phyloP scores from a whole-genome alignment of 2,113 vertebrate species.

The Potamarius usumacintae region DNA sequence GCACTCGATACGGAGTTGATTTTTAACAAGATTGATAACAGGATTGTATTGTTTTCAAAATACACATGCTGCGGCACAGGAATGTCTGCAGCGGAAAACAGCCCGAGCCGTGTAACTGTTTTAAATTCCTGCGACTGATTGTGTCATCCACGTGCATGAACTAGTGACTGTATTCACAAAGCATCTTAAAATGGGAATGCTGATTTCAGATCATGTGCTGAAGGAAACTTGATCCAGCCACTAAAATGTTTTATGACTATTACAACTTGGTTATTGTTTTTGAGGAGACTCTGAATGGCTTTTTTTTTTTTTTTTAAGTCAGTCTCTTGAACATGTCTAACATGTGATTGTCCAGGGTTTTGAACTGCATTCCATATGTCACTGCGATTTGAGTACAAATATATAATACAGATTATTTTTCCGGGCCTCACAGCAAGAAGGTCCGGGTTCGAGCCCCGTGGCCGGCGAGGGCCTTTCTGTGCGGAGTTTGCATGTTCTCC shows the following conservation, averaged over 20 bases:
- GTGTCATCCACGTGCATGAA: background rate
- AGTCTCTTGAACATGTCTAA: too few relatives aligned
- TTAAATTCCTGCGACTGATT: conserved; percentile 1
- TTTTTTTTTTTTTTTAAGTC: background rate
- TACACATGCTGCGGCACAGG: conserved; percentile 12
- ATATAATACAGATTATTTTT: conserved; percentile 32
- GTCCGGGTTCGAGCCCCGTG: too few relatives aligned
- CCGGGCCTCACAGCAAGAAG: too few relatives aligned
- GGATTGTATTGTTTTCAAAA: conserved; percentile 1
- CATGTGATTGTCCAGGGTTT: background rate
- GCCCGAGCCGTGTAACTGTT: background rate
- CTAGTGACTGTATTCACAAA: too few relatives aligned
- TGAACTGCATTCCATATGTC: conserved; percentile 14
- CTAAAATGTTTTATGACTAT: background rate
- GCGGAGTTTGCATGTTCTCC: too few relatives aligned
- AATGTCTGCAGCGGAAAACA: background rate
- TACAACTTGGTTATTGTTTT: background rate
- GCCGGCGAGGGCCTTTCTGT: too few relatives aligned
- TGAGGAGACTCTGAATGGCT: background rate
- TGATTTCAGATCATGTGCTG: background rate
- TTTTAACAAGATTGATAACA: conserved; percentile 19
- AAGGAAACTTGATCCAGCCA: background rate
- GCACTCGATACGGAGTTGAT: background rate
- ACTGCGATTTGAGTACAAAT: background rate
- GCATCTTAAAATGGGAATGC: background rate